Percentiles rank a stretch among this genome's conserved stretches.
phyloP scores from a whole-genome alignment of 2,113 vertebrate genomes.

The Planiliza haematocheilus region DNA sequence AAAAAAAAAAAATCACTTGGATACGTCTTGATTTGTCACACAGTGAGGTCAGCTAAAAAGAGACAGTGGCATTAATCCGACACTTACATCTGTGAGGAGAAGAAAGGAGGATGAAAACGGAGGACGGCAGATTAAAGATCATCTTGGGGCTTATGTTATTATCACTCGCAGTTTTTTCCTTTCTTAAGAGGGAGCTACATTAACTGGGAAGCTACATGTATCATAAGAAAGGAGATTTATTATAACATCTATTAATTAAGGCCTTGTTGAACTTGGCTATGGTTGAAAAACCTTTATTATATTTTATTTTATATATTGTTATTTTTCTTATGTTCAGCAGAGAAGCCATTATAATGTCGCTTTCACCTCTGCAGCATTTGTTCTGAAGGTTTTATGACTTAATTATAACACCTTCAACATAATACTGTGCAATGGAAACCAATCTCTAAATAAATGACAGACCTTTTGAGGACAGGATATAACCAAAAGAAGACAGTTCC shows the following conservation, averaged over 20 bases:
- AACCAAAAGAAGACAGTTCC: neutral
- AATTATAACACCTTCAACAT: neutral
- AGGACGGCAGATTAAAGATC: conserved; percentile 73
- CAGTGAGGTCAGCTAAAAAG: conserved; percentile 49
- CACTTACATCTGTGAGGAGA: conserved; percentile 68
- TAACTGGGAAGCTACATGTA: conserved; percentile 51
- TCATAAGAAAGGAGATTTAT: conserved; percentile 58
- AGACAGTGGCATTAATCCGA: conserved; percentile 61
- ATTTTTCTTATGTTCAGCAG: too few relatives aligned
- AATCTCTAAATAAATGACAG: neutral
- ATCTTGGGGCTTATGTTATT: conserved; percentile 74
- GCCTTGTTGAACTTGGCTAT: neutral
- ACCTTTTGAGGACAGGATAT: neutral
- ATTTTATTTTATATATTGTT: too few relatives aligned
- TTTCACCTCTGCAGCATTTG: neutral
- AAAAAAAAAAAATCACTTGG: neutral
- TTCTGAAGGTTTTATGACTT: neutral
- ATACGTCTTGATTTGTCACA: conserved; percentile 9
- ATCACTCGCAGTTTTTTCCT: conserved; percentile 52
- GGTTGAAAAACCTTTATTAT: neutral
- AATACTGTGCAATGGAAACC: neutral
- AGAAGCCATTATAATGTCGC: too few relatives aligned
- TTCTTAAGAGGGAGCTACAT: conserved; percentile 53
- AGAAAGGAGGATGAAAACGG: conserved; percentile 36
- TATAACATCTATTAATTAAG: conserved; percentile 29